Conservation (phyloP, 1,140 invertebrate genomes). For the Drosophila truncata region DNA sequence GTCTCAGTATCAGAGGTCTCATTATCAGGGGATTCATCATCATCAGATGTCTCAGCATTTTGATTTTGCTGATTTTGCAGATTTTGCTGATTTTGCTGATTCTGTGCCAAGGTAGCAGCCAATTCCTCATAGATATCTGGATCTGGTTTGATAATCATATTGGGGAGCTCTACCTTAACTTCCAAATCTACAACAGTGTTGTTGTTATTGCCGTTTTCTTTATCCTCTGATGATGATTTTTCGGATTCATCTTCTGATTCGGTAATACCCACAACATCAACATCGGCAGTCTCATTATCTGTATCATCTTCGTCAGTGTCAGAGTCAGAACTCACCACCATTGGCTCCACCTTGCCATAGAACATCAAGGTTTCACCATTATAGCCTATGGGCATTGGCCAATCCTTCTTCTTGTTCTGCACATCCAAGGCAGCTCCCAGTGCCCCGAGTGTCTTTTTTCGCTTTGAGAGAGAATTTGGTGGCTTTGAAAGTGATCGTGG, state of each 20-base stretch:
- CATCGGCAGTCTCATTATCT: not conserved
- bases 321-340: not conserved
- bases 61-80: not conserved
- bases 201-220: not conserved
- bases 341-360: not conserved
- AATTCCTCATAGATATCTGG: too few species aligned
- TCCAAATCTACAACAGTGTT: not conserved
- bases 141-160: not conserved
- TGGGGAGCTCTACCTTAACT: not conserved
- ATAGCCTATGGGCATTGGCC: not conserved
- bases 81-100: not conserved
- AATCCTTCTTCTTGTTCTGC: not conserved
- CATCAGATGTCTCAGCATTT: not conserved
- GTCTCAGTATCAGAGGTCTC: too few species aligned
- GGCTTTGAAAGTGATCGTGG: too few species aligned
- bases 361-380: not conserved
- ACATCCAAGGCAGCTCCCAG: not conserved
- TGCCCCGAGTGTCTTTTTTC: not conserved
- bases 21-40: not conserved
- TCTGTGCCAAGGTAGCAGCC: too few species aligned
- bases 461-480: too few species aligned
- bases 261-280: not conserved
- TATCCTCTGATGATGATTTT: not conserved
- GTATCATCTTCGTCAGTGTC: too few species aligned
- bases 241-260: not conserved